Evolutionary conservation across 92 coral and sea anemone species (phyloP), one percentile per base, ranked within the genome.

Genomic region (Galaxea fascicularis): DNA sequence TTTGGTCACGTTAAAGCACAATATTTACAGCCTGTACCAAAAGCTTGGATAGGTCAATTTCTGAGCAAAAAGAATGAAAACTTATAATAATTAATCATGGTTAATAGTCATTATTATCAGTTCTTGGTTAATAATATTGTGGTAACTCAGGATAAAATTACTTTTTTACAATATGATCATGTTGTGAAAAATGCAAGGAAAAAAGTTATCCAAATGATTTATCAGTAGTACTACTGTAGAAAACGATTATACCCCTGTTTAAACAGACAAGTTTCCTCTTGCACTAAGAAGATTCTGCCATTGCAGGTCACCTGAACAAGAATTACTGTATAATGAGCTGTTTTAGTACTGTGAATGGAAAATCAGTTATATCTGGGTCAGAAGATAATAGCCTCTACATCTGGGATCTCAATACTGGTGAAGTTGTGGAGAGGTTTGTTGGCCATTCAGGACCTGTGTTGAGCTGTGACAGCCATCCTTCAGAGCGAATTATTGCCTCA

Each of bases 291-390:
- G 10, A 46, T 63, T 26, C 31, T 31, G 22, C 3, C 24, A 56
- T 0, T 77, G 5, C 86, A 89, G 92, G 92, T 12, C 92, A 89
- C 54, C 27, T 82, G 54, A 89, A 89, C 86, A 89, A 83, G 89
- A 79, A 89, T 26, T 89, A 84, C 46, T 89, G 89, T 63, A 51
- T 89, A 10, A 73, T 89, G 60, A 63, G 64, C 35, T 89, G 92
- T n/a, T 84, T 89, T 72, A 41, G 86, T 15, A 84, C 92, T 4
- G 79, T 79, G 28, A 68, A 80, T 18, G 81, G 77, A 24, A 89
- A 89, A 25, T 89, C 86, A 82, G 59, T 89, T 11, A 13, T 89
- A 51, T 77, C 89, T 71, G 92, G 92, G 31, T 89, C 92, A 71
- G 92, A 89, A 35, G 89, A 89, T 57, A 83, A 71, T 84, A 30